phyloP scores from a whole-genome alignment of 1,140 invertebrate genomes.

The Helicoverpa zea region DNA sequence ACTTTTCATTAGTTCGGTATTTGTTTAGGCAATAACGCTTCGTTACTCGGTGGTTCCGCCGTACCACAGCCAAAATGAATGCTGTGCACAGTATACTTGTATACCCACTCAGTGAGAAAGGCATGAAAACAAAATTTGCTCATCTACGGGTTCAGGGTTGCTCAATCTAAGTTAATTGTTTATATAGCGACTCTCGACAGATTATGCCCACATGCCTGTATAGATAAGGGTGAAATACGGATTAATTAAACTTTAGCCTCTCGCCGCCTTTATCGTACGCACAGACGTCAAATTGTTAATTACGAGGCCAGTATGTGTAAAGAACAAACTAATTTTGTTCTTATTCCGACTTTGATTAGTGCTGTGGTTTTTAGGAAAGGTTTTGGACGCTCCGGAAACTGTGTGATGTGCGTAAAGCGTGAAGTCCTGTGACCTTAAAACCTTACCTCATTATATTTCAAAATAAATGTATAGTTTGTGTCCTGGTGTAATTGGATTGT shows the following conservation, averaged over 20 bases:
- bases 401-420: background rate
- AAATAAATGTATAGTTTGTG: background rate
- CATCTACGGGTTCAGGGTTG: conserved; percentile 28
- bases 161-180: conserved; percentile 36
- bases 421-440: background rate
- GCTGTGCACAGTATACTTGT: no score
- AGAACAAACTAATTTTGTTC: conserved; percentile 31
- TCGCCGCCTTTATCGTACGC: conserved; percentile 22
- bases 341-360: conserved; percentile 26
- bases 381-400: background rate
- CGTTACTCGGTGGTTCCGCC: background rate
- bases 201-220: conserved; percentile 47
- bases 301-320: conserved; percentile 5
- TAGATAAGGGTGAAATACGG: conserved; percentile 48
- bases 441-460: background rate
- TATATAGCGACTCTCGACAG: conserved; percentile 29
- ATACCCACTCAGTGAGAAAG: background rate
- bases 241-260: conserved; percentile 53
- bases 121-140: conserved; percentile 6
- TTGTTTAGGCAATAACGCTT: conserved; percentile 8
- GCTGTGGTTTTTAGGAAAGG: background rate
- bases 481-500: background rate
- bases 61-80: background rate
- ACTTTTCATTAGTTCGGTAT: background rate
- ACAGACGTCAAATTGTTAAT: conserved; percentile 40